Base-by-base conservation (phyloP, 2,888 invertebrate genomes). In the Dexiosoma caninum region DNA sequence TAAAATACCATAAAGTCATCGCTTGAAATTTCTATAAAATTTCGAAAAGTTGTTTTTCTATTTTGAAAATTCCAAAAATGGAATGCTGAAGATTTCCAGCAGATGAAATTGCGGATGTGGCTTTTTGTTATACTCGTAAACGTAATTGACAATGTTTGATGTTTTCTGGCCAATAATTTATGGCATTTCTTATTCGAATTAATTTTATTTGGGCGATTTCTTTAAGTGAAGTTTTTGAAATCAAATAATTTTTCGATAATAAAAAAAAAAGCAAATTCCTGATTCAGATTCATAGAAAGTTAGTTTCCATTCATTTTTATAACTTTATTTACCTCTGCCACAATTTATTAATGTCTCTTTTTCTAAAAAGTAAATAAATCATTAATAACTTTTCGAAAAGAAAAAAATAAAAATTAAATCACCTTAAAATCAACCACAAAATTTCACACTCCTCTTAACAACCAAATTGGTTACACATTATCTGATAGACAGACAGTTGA, bases 371-470 rank as follows among this genome's bases (percentile, higher is more conserved):
- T 35, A 51, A 67, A 64, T 46, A 67, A 62, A 67, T 67, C 57
- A 75, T 75, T 59, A 67, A 66, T 75, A 67, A 75, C 37, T 21
- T 53, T 37, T 72, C 4, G 10, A 2, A 14, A 35, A 16, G 4
- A 44, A 57, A 35, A 40, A 53, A 32, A 8, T 6, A n/a, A 2
- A 10, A 37, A n/a, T n/a, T n/a, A 74, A 76, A 74, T 53, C 40
- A 46, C 40, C 44, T 70, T 46, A 32, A 64, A 77, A 64, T 77
- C 77, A 78, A 66, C 77, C 77, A 78, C 40, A 64, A 64, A 67
- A 81, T 77, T 77, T 81, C 77, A 81, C 81, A 81, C 81, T 81
- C 81, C 72, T 49, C 70, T 32, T 72, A 57, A 55, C 40, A 60
- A 44, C 23, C 21, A 69, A 64, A 69, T 74, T 81, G 76, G 75